A percentile compares a stretch with the other conserved stretches of the same genome.
Evolutionary conservation across 2,888 invertebrate species (phyloP).

Genomic region (Perdita meconis): DNA sequence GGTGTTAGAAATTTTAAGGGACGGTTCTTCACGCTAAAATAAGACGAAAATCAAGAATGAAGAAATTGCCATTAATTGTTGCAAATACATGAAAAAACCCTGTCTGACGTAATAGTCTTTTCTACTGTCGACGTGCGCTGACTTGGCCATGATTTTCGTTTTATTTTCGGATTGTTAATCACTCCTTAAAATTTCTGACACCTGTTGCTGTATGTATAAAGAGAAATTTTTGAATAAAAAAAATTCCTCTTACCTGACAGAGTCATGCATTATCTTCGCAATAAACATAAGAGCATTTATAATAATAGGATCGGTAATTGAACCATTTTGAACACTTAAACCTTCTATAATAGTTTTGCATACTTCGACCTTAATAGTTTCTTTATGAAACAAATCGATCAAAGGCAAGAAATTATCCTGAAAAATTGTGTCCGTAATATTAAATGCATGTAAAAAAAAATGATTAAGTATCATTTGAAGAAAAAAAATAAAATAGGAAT

Average conservation of each 20-base stretch:
- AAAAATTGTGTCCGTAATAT: conserved; percentile 63
- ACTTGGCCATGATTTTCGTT: too few species aligned
- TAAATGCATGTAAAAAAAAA: conserved; percentile 1
- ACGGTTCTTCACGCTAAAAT: too few species aligned
- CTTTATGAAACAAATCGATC: conserved; percentile 95
- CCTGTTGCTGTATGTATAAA: too few species aligned
- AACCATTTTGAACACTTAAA: conserved; percentile 85
- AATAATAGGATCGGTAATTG: conserved; percentile 92
- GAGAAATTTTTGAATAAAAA: neutral
- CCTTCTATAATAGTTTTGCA: conserved; percentile 92
- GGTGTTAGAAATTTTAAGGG: too few species aligned
- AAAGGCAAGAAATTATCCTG: conserved; percentile 96
- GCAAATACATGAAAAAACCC: too few species aligned
- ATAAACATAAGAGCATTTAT: conserved; percentile 95
- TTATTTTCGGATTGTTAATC: too few species aligned
- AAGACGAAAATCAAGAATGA: too few species aligned
- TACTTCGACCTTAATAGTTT: conserved; percentile 92
- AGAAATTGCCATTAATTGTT: too few species aligned
- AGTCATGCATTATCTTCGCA: conserved; percentile 95
- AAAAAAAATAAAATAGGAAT: neutral
- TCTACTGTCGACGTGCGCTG: too few species aligned
- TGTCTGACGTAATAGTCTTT: too few species aligned
- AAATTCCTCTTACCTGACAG: conserved; percentile 90
- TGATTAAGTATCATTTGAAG: conserved; percentile 2
- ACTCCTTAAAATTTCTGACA: too few species aligned